Conservation (phyloP, 2,113 vertebrate species). For the Chloebia gouldiae region DNA sequence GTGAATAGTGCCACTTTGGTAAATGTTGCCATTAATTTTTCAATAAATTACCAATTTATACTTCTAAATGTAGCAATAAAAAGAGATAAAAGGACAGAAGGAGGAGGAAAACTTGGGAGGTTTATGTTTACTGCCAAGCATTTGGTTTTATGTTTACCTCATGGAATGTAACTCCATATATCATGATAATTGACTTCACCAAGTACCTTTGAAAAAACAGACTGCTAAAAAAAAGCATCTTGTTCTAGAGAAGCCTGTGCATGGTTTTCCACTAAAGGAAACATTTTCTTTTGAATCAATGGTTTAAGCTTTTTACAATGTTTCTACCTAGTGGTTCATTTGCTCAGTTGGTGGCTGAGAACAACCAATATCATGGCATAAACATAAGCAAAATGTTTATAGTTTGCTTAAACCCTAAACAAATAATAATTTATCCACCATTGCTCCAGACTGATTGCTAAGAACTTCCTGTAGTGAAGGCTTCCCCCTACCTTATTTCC, state of each 20-base stretch:
- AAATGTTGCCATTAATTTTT: conserved; percentile 22
- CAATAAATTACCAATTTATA: conserved; percentile 43
- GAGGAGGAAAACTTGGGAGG: not conserved
- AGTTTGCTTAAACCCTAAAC: not conserved
- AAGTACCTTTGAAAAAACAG: not conserved
- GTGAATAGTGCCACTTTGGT: not conserved
- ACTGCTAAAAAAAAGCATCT: not conserved
- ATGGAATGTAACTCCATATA: not conserved
- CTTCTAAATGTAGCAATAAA: conserved; percentile 31
- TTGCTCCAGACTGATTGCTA: not conserved
- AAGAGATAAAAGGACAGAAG: conserved; percentile 39
- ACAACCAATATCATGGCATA: not conserved
- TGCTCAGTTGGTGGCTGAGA: not conserved
- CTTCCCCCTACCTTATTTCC: not conserved
- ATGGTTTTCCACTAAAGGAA: not conserved
- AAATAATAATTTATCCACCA: not conserved
- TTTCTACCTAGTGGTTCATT: not conserved
- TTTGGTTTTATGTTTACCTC: conserved; percentile 46
- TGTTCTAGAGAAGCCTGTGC: not conserved
- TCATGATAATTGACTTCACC: conserved; percentile 21
- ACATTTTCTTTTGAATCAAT: not conserved
- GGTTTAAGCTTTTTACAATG: not conserved
- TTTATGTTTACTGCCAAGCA: conserved; percentile 31
- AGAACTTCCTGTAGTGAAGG: not conserved
- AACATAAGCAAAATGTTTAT: not conserved